Evolutionary conservation across 2,113 vertebrate genomes (phyloP).

Genomic region (Ceyx melanurus): DNA sequence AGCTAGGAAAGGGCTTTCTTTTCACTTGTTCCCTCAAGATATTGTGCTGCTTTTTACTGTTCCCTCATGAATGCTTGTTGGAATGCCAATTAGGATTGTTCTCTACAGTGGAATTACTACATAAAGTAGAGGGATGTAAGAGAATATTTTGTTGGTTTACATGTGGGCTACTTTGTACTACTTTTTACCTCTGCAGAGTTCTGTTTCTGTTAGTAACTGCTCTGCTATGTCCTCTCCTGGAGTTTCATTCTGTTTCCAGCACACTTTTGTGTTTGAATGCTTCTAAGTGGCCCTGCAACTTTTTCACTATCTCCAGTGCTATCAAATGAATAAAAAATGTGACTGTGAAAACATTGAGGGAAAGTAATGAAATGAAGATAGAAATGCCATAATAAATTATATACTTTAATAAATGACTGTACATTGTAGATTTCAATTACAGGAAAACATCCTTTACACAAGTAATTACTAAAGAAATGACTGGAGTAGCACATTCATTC

Average conservation of each 20-base stretch:
- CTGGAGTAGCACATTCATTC: conserved; percentile 57
- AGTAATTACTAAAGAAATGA: conserved; percentile 69
- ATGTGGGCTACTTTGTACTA: neutral
- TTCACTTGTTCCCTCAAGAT: neutral
- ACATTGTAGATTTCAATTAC: conserved; percentile 64
- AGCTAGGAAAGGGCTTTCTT: neutral
- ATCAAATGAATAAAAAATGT: neutral
- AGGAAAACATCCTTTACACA: conserved; percentile 66
- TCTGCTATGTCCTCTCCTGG: neutral
- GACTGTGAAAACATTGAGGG: neutral
- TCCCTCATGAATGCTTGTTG: neutral
- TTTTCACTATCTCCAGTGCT: neutral
- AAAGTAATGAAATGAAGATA: conserved; percentile 26
- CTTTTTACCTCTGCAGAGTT: neutral
- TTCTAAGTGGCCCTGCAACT: neutral
- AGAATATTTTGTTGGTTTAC: neutral
- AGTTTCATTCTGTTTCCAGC: neutral
- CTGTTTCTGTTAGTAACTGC: neutral
- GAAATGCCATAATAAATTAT: conserved; percentile 59
- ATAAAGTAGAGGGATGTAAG: neutral
- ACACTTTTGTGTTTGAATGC: neutral
- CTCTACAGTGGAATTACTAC: neutral
- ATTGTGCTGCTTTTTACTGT: neutral
- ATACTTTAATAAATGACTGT: conserved; percentile 67
- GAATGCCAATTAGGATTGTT: neutral